These are phyloP conservation scores for Drosophila peninsularis DNA, from an alignment of 2,888 invertebrate species.

Conservation along the genomic window DNA sequence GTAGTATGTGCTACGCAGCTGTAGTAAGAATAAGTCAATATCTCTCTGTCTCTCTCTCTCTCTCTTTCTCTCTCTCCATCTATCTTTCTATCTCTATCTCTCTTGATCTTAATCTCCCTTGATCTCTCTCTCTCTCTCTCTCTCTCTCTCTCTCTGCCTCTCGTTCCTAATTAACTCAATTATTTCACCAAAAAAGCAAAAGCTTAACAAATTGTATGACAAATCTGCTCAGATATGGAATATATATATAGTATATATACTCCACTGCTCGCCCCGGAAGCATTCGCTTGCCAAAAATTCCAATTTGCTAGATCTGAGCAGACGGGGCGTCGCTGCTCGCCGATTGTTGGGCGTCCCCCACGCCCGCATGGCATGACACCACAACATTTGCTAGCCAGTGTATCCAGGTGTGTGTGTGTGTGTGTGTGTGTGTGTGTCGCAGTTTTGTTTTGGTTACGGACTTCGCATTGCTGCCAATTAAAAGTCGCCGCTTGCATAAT, in stretches of 20 bases:
- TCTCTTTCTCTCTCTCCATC: no score
- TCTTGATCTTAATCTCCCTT: no score
- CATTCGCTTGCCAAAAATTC: constrained; percentile 18
- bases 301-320: constrained; percentile 8
- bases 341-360: constrained; percentile 17
- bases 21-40: no score
- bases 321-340: constrained; percentile 10
- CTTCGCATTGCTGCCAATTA: constrained; percentile 69
- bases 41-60: no score
- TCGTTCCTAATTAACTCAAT: no score
- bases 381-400: constrained; percentile 21
- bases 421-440: constrained; percentile 18
- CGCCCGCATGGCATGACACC: constrained; percentile 44
- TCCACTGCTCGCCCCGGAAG: constrained; percentile 18
- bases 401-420: background rate
- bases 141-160: no score
- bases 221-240: background rate
- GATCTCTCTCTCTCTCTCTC: no score
- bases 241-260: background rate
- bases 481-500: constrained; percentile 70
- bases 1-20: no score
- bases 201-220: background rate
- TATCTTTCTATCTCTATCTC: no score
- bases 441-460: constrained; percentile 70
- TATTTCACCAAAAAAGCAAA: no score